Evolutionary conservation across 2,888 invertebrate species (phyloP).

Genomic region (Holacanthella duospinosa): DNA sequence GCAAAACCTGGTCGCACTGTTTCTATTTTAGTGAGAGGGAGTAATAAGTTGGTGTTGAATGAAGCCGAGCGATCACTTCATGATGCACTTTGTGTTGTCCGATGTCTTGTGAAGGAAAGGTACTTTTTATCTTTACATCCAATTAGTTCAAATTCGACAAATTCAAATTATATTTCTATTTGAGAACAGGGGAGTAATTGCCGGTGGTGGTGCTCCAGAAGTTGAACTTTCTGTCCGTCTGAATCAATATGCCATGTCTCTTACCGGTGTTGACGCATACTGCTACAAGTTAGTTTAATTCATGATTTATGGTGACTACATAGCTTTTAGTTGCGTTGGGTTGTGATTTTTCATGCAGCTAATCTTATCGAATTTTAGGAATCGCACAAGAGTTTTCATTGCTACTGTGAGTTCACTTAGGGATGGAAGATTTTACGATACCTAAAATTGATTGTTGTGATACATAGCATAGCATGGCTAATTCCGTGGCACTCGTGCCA

Average conservation of each 20-base stretch:
- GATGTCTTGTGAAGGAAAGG: conserved; percentile 87
- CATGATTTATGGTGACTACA: no score
- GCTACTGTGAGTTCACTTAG: no score
- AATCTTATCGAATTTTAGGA: no score
- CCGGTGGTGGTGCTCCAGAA: conserved; percentile 97
- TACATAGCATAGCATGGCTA: no score
- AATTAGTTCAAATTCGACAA: no score
- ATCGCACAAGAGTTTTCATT: no score
- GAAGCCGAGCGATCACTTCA: conserved; percentile 85
- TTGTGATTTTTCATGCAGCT: conserved; percentile 1
- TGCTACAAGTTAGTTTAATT: conserved; percentile 53
- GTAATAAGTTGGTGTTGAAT: conserved; percentile 76
- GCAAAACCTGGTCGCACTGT: conserved; percentile 80
- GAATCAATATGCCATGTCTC: conserved; percentile 65
- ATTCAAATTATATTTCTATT: no score
- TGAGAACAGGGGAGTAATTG: conserved; percentile 71
- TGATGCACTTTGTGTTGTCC: conserved; percentile 83
- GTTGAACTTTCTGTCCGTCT: conserved; percentile 82
- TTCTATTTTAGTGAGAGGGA: conserved; percentile 79
- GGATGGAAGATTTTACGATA: no score
- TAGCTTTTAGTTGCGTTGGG: no score
- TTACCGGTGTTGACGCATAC: conserved; percentile 87
- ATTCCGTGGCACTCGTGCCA: no score
- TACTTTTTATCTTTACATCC: no score
- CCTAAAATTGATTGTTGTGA: no score